Percentiles rank a stretch among this genome's conserved stretches.
Conservation (phyloP, 2,113 vertebrate species). For the Elephas maximus region DNA sequence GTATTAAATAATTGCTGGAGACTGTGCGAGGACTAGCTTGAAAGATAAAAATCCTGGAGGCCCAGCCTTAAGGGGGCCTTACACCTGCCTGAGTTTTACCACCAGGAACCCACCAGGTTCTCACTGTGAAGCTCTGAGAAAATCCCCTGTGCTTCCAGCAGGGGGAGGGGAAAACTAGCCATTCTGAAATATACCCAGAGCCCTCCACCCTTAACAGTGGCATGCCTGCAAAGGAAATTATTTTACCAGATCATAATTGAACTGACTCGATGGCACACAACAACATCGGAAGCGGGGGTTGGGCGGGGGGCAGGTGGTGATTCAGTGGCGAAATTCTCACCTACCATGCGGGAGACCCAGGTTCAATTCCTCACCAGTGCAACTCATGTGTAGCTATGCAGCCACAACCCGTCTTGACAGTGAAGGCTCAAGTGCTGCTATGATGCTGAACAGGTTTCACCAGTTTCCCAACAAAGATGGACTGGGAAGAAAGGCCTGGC, state of each 20-base stretch:
- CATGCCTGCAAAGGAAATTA: not conserved
- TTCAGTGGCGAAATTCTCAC: not conserved
- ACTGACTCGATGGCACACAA: not conserved
- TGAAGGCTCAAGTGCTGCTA: not conserved
- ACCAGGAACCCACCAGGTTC: not conserved
- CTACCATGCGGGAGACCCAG: not conserved
- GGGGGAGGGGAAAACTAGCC: not conserved
- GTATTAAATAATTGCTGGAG: not conserved
- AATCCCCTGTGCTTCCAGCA: not conserved
- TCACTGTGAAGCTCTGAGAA: not conserved
- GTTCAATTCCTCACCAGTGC: not conserved
- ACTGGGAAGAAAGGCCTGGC: not conserved
- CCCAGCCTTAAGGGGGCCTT: not conserved
- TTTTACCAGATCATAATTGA: not conserved
- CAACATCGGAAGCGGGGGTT: not conserved
- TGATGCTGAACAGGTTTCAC: not conserved
- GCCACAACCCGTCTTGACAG: not conserved
- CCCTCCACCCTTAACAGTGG: not conserved
- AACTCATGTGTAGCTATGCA: not conserved
- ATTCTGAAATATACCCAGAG: not conserved
- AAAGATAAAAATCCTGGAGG: not conserved
- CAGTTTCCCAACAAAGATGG: not conserved
- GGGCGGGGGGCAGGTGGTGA: not conserved
- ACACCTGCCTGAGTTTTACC: not conserved
- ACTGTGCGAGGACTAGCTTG: not conserved